A percentile compares a stretch with the other conserved stretches of the same genome.
Evolutionary conservation across 92 coral and sea anemone species (phyloP).

Genomic region (Parazoanthus darwini): DNA sequence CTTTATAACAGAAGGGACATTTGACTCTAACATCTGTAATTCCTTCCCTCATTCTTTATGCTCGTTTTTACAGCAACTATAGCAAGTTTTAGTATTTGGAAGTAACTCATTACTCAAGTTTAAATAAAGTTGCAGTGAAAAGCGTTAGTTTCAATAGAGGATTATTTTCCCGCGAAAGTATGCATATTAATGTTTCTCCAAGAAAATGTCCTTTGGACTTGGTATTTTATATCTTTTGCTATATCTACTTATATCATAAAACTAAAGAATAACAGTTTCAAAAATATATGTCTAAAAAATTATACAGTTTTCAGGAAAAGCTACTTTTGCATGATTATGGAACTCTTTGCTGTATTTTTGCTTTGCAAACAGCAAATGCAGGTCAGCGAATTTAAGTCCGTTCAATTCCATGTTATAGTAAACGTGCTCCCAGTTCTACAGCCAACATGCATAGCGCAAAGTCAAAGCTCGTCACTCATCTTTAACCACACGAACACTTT

Average conservation of each 20-base stretch:
- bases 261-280: not conserved
- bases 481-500: too few relatives aligned
- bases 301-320: not conserved
- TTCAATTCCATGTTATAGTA: not conserved
- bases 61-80: not conserved
- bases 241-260: not conserved
- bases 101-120: not conserved
- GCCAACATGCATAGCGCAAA: too few relatives aligned
- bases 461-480: too few relatives aligned
- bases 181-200: not conserved
- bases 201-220: not conserved
- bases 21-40: too few relatives aligned
- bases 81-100: not conserved
- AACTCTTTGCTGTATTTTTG: not conserved
- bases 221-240: not conserved
- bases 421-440: not conserved
- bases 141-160: not conserved
- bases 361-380: conserved; percentile 2
- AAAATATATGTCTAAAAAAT: too few relatives aligned
- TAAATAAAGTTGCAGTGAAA: not conserved
- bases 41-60: not conserved
- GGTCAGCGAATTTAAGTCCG: not conserved
- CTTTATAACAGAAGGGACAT: not conserved
- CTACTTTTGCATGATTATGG: not conserved
- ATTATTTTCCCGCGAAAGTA: conserved; percentile 25